Base-by-base conservation (phyloP, 2,113 vertebrate genomes). In the Limanda limanda region DNA sequence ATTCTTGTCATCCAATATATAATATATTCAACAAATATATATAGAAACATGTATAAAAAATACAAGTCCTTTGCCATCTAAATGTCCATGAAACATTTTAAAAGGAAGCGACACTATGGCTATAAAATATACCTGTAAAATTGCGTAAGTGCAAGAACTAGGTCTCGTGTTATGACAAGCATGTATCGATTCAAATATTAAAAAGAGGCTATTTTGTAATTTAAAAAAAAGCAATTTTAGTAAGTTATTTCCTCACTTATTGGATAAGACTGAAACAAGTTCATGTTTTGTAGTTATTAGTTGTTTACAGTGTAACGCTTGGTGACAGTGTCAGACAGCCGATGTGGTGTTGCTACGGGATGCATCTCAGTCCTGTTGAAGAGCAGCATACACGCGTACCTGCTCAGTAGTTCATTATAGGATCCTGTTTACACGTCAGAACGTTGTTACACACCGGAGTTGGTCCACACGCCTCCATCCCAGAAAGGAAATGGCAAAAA, bases 131-230 rank as follows among this genome's bases (percentile, higher is more conserved):
- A 86, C 83, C 79, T 91, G 84, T 90, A 90, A 86, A 92, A 89
- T 89, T 88, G 81, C 90, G 90, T 93, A 81, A 90, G 75, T 88
- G 91, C 88, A 91, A 91, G 74, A 86, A 81, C 81, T 84, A 88
- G 69, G 88, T 86, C 86, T 45, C 31, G 92, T 86, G 91, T 90
- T 92, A 93, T 87, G 84, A 89, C 75, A 57, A 92, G 94, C 94
- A 95, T 95, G 94, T 93, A 81, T 90, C 82, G 69, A 89, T 92
- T 93, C 87, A 88, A 90, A 80, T 82, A 88, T 77, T 73, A 91
- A 92, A 31, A 93, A 92, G 87, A 94, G 89, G 91, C 93, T 93
- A 93, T 95, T 95, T 95, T 95, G 91, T 94, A 94, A 92, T 90
- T 89, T 70, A 78, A 89, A 87, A 81, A 86, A 81, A 80, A 81